These are phyloP conservation scores for Argyrosomus regius DNA, from an alignment of 2,797 vertebrate species.

Conservation along the genomic window DNA sequence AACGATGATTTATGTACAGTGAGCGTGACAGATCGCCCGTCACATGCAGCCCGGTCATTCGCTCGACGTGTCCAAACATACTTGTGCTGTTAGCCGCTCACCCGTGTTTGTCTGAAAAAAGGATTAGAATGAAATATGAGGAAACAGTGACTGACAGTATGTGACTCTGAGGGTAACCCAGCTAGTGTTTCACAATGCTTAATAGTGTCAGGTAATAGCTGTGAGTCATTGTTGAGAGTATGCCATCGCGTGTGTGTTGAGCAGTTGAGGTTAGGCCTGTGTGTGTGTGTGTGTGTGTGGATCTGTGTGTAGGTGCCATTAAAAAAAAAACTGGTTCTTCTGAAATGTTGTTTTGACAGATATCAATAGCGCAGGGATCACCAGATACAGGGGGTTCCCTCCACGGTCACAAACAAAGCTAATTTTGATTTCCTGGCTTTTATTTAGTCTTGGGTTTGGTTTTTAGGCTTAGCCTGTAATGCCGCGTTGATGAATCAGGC, in stretches of 20 bases:
- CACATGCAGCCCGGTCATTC: constrained; percentile 53
- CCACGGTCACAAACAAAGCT: constrained; percentile 38
- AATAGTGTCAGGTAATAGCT: constrained; percentile 73
- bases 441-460: constrained; percentile 44
- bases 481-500: constrained; percentile 47
- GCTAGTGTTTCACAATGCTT: constrained; percentile 77
- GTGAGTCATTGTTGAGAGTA: constrained; percentile 78
- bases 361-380: constrained; percentile 71
- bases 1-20: constrained; percentile 58
- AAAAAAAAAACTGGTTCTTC: constrained; percentile 73
- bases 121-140: constrained; percentile 78
- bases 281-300: constrained; percentile 38
- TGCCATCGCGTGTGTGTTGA: constrained; percentile 78
- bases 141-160: constrained; percentile 68
- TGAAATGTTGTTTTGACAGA: constrained; percentile 77
- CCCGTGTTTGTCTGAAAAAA: constrained; percentile 74
- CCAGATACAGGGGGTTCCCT: constrained; percentile 74
- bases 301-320: constrained; percentile 45
- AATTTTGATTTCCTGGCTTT: constrained; percentile 45
- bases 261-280: constrained; percentile 60
- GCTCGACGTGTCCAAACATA: constrained; percentile 63
- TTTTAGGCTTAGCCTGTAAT: constrained; percentile 24
- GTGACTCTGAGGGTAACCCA: constrained; percentile 72
- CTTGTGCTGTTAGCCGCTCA: constrained; percentile 44
- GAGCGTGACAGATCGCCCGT: constrained; percentile 56